Percentiles rank a stretch among this genome's conserved stretches.
Evolutionary conservation across 2,888 invertebrate genomes (phyloP).

Genomic region (Lathronympha strigana): DNA sequence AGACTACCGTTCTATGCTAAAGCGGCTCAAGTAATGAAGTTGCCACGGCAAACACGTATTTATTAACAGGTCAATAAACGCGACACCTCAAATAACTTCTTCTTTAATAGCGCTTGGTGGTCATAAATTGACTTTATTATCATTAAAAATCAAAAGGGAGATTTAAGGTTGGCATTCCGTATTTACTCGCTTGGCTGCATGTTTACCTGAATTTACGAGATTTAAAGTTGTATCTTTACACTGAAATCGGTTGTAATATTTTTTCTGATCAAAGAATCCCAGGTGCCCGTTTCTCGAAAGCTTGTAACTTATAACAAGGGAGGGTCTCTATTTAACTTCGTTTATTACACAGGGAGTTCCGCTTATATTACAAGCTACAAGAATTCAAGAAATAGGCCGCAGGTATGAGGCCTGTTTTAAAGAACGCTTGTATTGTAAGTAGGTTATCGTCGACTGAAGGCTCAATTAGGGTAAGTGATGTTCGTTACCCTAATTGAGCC

Average conservation of each 20-base stretch:
- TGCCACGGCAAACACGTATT: not conserved
- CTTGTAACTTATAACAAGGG: too few relatives aligned
- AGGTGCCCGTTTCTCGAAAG: too few relatives aligned
- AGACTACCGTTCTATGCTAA: constrained; percentile 38
- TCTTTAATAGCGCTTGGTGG: constrained; percentile 56
- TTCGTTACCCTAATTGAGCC: too few relatives aligned
- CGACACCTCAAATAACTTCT: constrained; percentile 54
- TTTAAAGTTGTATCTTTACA: not conserved
- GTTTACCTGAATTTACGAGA: constrained; percentile 5
- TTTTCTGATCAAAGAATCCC: not conserved
- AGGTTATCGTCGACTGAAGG: too few relatives aligned
- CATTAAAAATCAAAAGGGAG: constrained; percentile 62
- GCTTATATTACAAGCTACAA: too few relatives aligned
- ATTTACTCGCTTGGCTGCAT: constrained; percentile 3
- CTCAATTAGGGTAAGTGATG: too few relatives aligned
- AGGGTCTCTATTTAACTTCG: too few relatives aligned
- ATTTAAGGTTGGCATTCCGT: constrained; percentile 34
- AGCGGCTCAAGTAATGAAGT: not conserved
- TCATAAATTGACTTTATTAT: constrained; percentile 68
- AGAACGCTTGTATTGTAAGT: too few relatives aligned
- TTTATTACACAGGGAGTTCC: too few relatives aligned
- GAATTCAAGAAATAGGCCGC: too few relatives aligned
- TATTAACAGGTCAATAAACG: constrained; percentile 27
- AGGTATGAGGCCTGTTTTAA: too few relatives aligned
- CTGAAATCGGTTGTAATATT: not conserved